A percentile compares a stretch with the other conserved stretches of the same genome.
These are phyloP conservation scores for Rousettus leschenaultii DNA, from an alignment of 2,113 vertebrate species.

Conservation along the genomic window DNA sequence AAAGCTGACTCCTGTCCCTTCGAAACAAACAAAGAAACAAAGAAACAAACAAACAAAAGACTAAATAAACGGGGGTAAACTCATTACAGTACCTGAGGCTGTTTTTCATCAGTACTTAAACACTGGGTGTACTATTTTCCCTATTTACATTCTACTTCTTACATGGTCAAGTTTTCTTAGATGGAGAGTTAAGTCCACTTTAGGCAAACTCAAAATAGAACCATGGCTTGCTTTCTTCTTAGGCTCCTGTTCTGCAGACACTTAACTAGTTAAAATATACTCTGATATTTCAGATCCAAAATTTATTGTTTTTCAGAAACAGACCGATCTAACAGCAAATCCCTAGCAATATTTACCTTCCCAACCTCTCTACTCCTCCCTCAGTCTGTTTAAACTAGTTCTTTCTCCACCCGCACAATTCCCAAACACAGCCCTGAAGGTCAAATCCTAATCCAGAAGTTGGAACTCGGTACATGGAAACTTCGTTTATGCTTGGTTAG, in stretches of 20 bases:
- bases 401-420: neutral
- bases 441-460: neutral
- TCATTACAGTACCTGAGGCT: neutral
- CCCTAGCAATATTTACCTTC: neutral
- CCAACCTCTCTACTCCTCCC: neutral
- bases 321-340: neutral
- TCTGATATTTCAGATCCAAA: neutral
- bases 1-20: neutral
- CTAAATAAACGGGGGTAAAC: neutral
- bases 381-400: neutral
- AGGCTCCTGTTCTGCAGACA: neutral
- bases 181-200: neutral
- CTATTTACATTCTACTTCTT: neutral
- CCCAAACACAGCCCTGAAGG: neutral
- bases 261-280: neutral
- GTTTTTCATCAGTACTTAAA: neutral
- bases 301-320: neutral
- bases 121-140: neutral
- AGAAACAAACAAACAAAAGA: neutral
- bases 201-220: neutral
- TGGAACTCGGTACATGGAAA: neutral
- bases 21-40: slow-evolving; percentile 24
- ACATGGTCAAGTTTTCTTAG: neutral
- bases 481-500: neutral
- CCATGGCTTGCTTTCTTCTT: neutral